These are phyloP conservation scores for Dendrocincla fuliginosa DNA, from an alignment of 2,797 vertebrate genomes.

Conservation along the genomic window DNA sequence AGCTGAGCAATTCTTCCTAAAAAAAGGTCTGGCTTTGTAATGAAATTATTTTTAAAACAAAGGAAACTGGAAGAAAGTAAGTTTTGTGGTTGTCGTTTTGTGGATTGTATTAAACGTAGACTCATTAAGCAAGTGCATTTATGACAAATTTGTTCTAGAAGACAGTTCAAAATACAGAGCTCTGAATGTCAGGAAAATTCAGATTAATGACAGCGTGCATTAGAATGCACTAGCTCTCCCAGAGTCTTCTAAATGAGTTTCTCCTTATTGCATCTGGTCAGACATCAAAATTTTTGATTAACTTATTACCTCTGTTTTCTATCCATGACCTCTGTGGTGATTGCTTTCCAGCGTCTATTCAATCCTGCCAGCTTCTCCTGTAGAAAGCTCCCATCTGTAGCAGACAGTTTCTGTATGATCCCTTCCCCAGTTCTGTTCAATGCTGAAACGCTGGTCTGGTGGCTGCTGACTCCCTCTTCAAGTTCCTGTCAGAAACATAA, in stretches of 20 bases:
- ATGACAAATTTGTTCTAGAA: background rate
- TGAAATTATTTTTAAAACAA: background rate
- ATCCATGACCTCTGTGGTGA: slow-evolving; percentile 79
- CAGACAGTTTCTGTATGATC: slow-evolving; percentile 86
- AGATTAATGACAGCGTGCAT: background rate
- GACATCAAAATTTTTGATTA: background rate
- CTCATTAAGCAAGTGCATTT: background rate
- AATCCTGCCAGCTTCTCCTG: slow-evolving; percentile 86
- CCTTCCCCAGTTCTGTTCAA: slow-evolving; percentile 84
- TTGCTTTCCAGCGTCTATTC: slow-evolving; percentile 82
- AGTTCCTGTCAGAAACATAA: slow-evolving; percentile 82
- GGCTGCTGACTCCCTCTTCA: slow-evolving; percentile 86
- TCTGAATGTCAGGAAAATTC: background rate
- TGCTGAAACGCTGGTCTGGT: slow-evolving; percentile 79
- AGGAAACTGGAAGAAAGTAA: background rate
- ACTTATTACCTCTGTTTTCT: slow-evolving; percentile 84
- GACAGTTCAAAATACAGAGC: background rate
- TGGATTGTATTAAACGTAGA: background rate
- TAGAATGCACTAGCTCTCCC: background rate
- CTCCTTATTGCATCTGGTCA: background rate
- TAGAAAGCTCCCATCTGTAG: slow-evolving; percentile 84
- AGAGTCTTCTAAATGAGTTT: background rate
- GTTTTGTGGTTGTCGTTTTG: background rate
- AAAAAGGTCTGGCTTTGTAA: background rate
- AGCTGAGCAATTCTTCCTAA: background rate